Base-by-base conservation (phyloP, 2,113 vertebrate genomes). In the Hippocampus comes region DNA sequence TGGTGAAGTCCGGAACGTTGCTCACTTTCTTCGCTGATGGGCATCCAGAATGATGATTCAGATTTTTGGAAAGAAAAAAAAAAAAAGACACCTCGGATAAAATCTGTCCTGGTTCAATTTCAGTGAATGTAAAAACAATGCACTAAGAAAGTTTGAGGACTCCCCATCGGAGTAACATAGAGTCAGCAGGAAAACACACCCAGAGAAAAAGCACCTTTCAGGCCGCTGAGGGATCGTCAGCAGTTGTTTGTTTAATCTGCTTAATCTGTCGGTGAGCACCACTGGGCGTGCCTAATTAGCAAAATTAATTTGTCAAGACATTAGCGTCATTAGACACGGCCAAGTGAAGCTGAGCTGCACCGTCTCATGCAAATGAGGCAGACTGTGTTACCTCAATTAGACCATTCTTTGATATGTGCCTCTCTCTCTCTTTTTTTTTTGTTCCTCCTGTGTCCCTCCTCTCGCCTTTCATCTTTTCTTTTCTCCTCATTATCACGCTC, bases 241-340 rank as follows among this genome's bases (percentile, higher is more conserved):
- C 85, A 93, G 93, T 93, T 96, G 93, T 95, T 95, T 97, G 94
- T 94, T 94, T 96, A 94, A 97, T 97, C 94, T 95, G 93, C 94
- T 94, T 97, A 97, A 95, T 93, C 94, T 93, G 92, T 94, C 93
- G 93, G 92, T 94, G 94, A 95, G 93, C 92, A 95, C 94, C 93
- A 93, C 93, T 94, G 96, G 95, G 96, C 94, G 94, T 94, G 95
- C 94, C 94, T 97, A 95, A 97, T 98, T 98, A 94, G 92, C 94
- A 92, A 97, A 98, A 99, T 98, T 97, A 98, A 98, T 97, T 98
- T 96, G 94, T 95, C 93, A 94, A 95, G 94, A 96, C 95, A 97
- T 98, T 98, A 99, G 93, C 93, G 94, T 94, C 89, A 93, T 95
- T 94, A 95, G 95, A 95, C 94, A 96, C 93, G 95, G 94, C 95